Conservation (phyloP, 92 coral and sea anemone species). For the Paramuricea clavata region DNA sequence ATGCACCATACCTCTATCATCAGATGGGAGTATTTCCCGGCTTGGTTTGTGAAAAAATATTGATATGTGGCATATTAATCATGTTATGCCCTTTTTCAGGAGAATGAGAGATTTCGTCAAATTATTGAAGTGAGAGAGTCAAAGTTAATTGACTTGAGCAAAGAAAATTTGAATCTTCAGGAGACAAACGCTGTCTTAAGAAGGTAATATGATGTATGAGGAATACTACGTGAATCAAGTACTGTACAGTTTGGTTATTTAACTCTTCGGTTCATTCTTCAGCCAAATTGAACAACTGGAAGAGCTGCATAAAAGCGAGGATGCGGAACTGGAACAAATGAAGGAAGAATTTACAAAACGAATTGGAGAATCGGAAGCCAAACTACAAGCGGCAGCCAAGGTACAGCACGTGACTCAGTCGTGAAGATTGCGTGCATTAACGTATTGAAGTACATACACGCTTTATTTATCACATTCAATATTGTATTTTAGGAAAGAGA, state of each 20-base stretch:
- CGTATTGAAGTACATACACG: not conserved
- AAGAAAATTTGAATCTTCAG: constrained; percentile 87
- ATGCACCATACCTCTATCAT: no score
- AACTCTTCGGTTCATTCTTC: not conserved
- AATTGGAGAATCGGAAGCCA: constrained; percentile 85
- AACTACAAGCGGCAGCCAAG: constrained; percentile 82
- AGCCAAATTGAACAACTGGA: constrained; percentile 94
- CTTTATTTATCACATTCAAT: no score
- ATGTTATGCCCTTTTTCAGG: constrained; percentile 61
- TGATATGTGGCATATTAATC: no score
- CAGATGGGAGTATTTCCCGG: no score
- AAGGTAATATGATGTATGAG: constrained; percentile 66
- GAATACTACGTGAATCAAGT: not conserved
- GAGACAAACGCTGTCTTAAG: constrained; percentile 86
- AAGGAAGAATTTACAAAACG: constrained; percentile 87
- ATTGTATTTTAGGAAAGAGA: constrained; percentile 82
- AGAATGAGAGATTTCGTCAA: constrained; percentile 72
- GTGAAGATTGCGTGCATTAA: no score
- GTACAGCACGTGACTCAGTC: constrained; percentile 40
- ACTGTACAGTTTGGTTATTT: not conserved
- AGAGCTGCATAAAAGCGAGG: constrained; percentile 74
- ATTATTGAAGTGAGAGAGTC: constrained; percentile 88
- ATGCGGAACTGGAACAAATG: constrained; percentile 88
- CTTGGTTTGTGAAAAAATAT: no score
- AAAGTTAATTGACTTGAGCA: constrained; percentile 85